Evolutionary conservation across 1,140 invertebrate species (phyloP), one percentile per base, ranked within the genome.

Genomic region (Drosophila seguyi): DNA sequence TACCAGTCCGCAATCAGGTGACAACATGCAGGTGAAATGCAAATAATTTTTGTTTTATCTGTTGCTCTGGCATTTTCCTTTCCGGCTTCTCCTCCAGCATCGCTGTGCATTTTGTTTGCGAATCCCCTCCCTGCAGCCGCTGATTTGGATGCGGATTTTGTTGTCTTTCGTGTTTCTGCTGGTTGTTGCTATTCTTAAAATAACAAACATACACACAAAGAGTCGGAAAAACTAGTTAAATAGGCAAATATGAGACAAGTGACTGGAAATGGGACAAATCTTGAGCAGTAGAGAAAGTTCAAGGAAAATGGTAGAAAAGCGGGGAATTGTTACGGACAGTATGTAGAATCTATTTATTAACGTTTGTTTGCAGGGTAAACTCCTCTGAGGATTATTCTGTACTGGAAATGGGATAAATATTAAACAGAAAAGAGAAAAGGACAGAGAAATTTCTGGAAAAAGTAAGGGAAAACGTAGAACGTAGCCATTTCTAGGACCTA

Each of bases 31-130:
- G 84, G 84, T 81, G 77, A 87, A 87, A 87, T 87, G 84, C 84
- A 88, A 87, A 87, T 87, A 84, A 87, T 84, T 87, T 88, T 87
- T 88, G 81, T 81, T 90, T 88, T 87, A 79, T 77, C 79, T 73
- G 71, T 76, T 71, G 44, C 62, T 76, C 72, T 79, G 41, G 62
- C 55, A 74, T 69, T 86, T 63, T 72, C 34, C 56, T 68, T 75
- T 75, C 56, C 59, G 42, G 47, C 22, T 42, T 55, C 25, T n/a
- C 29, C 29, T 48, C 6, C 14, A 13, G 22, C 27, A 50, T 18
- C 27, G 11, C n/a, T 27, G 6, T 6, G 48, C 60, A 57, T 20
- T 22, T 50, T 75, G 72, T 74, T 67, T 68, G 38, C n/a, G 11
- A 16, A 50, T n/a, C 42, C 25, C 18, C 39, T 31, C 18, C 65